phyloP scores from a whole-genome alignment of 2,888 invertebrate species.

The Podabrus alpinus region DNA sequence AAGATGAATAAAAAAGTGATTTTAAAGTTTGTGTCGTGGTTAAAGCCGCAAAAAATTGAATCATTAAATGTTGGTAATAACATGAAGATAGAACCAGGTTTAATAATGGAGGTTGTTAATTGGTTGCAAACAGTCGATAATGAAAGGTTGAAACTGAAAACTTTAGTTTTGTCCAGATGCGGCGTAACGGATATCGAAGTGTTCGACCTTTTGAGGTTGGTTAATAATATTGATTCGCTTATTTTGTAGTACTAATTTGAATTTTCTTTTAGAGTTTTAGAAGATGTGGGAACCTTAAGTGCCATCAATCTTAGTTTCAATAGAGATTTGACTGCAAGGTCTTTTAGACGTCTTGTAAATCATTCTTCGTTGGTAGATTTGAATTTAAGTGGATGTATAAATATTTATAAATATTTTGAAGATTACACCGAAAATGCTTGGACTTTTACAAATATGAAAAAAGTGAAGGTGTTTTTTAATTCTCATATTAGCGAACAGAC shows the following conservation, averaged over 20 bases:
- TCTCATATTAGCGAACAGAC: constrained; percentile 28
- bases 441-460: constrained; percentile 21
- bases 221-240: not conserved
- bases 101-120: constrained; percentile 56
- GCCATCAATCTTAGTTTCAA: constrained; percentile 60
- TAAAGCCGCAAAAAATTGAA: constrained; percentile 62
- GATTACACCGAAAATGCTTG: constrained; percentile 22
- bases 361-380: constrained; percentile 59
- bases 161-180: constrained; percentile 63
- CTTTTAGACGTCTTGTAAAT: constrained; percentile 63
- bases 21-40: constrained; percentile 58
- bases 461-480: constrained; percentile 31
- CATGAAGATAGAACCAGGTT: constrained; percentile 53
- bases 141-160: constrained; percentile 59
- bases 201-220: constrained; percentile 55
- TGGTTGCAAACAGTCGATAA: constrained; percentile 62
- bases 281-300: constrained; percentile 54
- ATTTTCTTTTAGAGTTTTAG: constrained; percentile 23
- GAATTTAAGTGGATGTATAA: constrained; percentile 61
- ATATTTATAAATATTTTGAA: constrained; percentile 52
- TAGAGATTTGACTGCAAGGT: constrained; percentile 60
- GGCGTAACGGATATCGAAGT: constrained; percentile 66
- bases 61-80: constrained; percentile 62
- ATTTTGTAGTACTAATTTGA: constrained; percentile 12
- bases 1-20: constrained; percentile 58